These are phyloP conservation scores for Eupithecia subumbrata DNA, from an alignment of 2,888 invertebrate genomes.

Conservation along the genomic window DNA sequence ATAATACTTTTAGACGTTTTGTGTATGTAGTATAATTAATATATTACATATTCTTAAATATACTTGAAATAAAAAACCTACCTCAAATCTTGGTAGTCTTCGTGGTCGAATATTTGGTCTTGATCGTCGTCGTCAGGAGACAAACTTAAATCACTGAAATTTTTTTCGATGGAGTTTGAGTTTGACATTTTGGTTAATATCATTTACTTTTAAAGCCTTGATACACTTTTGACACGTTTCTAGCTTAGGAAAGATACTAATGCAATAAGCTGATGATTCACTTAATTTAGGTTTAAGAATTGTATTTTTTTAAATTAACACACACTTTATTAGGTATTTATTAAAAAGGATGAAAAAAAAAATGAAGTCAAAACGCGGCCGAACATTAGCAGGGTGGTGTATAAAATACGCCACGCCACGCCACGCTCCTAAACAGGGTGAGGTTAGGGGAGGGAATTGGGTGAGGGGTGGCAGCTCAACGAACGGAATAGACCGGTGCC, in stretches of 20 bases:
- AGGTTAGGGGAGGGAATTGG: constrained; percentile 25
- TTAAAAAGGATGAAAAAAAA: not conserved
- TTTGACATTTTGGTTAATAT: constrained; percentile 49
- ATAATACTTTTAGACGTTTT: too few species aligned
- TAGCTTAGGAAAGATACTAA: not conserved
- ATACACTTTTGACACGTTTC: not conserved
- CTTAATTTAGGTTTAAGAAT: not conserved
- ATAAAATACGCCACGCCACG: constrained; percentile 19
- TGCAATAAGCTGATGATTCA: not conserved
- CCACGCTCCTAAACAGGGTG: constrained; percentile 14
- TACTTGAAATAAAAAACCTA: constrained; percentile 58
- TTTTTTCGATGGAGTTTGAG: constrained; percentile 84
- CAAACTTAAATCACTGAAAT: constrained; percentile 88
- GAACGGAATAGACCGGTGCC: constrained; percentile 1
- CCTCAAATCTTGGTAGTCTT: constrained; percentile 85
- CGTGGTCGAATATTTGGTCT: constrained; percentile 89
- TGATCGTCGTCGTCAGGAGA: constrained; percentile 90
- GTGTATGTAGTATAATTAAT: too few species aligned
- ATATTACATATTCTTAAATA: too few species aligned
- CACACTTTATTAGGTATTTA: too few species aligned
- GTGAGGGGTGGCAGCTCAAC: not conserved
- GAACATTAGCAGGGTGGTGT: constrained; percentile 17
- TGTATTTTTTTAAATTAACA: not conserved
- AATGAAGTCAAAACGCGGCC: not conserved
- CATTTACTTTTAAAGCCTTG: not conserved